Base-by-base conservation (phyloP, 2,888 invertebrate species). In the Glyphotaelius pellucidus region DNA sequence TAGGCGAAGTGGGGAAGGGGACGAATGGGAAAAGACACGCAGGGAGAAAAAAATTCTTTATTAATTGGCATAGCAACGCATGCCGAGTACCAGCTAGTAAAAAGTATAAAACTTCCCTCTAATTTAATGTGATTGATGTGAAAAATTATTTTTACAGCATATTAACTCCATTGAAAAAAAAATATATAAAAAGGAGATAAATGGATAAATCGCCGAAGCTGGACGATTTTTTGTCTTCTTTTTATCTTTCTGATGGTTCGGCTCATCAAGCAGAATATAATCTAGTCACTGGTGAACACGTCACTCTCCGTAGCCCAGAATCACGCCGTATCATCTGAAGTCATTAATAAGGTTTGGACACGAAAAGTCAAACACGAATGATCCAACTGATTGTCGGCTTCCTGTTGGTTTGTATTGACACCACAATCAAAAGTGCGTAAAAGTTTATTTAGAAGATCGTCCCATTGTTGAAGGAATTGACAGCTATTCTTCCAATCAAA, bases 321-420 rank as follows among this genome's bases (percentile, higher is more conserved):
- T 67, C 25, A 67, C n/a, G 67, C 25, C 25, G 67, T 25, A 67
- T 67, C 67, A 67, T 67, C 67, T n/a, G 25, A 67, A 67, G 67
- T 67, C 67, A 67, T 67, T 25, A 67, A 67, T 67, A 67, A 67
- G 67, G n/a, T 67, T 52, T 67, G n/a, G 67, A 67, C 67, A 67
- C 9, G 67, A 67, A 2, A 67, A 67, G 67, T 67, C 25, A 32
- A 83, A 38, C 83, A 83, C 38, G 35, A 83, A 83, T 83, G 38
- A 35, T 9, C 19, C 7, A 32, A 25, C 83, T 32, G 12, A 83
- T 83, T 25, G 38, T 2, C 83, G 25, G 83, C 38, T 25, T 83
- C 83, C 83, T 83, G 83, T 83, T 19, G 32, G 32, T 83, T 25
- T 83, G 35, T 83, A 83, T 83, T 83, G 83, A 83, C 83, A 35